phyloP scores from a whole-genome alignment of 2,797 vertebrate species.

The Hyperoplus immaculatus region DNA sequence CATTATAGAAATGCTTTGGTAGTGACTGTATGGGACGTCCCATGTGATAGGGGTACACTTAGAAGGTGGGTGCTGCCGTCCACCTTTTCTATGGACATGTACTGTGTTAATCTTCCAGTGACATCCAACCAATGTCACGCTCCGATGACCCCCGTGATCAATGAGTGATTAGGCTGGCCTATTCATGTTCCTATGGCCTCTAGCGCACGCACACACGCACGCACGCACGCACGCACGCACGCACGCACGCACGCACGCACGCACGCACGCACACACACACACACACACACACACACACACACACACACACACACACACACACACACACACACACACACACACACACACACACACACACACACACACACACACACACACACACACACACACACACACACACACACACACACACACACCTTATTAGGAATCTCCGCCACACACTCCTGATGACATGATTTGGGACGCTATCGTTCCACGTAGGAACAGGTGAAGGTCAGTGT shows the following conservation, averaged over 20 bases:
- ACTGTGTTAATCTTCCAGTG: conserved; percentile 47
- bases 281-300: no score
- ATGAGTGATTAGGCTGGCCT: conserved; percentile 52
- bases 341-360: no score
- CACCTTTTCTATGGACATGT: conserved; percentile 17
- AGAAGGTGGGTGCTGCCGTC: background rate
- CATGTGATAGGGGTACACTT: conserved; percentile 9
- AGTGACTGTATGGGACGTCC: conserved; percentile 1
- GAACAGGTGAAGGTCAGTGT: conserved; percentile 68
- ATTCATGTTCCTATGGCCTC: conserved; percentile 34
- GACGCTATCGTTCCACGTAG: conserved; percentile 30
- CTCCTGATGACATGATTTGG: conserved; percentile 40
- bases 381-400: no score
- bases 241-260: conserved; percentile 17
- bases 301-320: no score
- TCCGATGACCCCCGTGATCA: conserved; percentile 59
- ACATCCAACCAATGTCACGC: conserved; percentile 63
- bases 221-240: background rate
- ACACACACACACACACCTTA: background rate
- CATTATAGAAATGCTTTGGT: background rate
- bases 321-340: no score
- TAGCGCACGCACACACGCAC: conserved; percentile 12
- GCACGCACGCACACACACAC: background rate
- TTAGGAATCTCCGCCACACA: conserved; percentile 39
- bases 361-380: no score